Base-by-base conservation (phyloP, 2,888 invertebrate genomes). In the Perizoma flavofasciatum region DNA sequence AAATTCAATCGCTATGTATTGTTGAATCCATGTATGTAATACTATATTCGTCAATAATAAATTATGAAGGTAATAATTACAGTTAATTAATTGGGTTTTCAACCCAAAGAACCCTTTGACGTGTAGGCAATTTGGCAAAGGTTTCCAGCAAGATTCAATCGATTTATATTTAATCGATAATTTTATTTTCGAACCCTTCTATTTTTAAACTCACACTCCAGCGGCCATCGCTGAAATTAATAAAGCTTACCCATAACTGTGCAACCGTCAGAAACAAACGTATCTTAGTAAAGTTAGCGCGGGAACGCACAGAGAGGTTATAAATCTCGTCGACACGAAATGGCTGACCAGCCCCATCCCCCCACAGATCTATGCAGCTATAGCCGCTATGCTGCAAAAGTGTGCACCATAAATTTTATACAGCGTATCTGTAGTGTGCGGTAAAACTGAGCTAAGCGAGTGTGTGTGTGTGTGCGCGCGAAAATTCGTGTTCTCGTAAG, bases 391-490 rank as follows among this genome's bases (percentile, higher is more conserved):
- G 73, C 75, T 89, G 90, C 91, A 90, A 92, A 91, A 92, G 91
- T 92, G 91, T 92, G 90, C 88, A 83, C 89, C 83, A 89, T 92
- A 92, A 89, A 91, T 91, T 92, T 92, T 90, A 90, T 90, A 88
- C 88, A 81, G 83, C 22, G 81, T 83, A 77, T 81, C 22, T 22
- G 22, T 82, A 80, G 85, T 87, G 89, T 88, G 88, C 85, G 85
- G 86, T 87, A 90, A 91, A 91, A 89, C 88, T 89, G 83, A 76
- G 79, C 77, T 79, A 75, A 77, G 66, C 68, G 68, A 63, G 73
- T 79, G 82, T 79, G 78, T 87, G 89, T 86, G 89, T 85, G 82
- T 79, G 78, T 87, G 89, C 86, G 89, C 85, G 86, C 81, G 88
- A 85, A 88, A 89, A 86, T 89, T 89, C 86, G 88, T 88, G 84